Conservation (phyloP, 2,113 vertebrate species). For the Hucho hucho region DNA sequence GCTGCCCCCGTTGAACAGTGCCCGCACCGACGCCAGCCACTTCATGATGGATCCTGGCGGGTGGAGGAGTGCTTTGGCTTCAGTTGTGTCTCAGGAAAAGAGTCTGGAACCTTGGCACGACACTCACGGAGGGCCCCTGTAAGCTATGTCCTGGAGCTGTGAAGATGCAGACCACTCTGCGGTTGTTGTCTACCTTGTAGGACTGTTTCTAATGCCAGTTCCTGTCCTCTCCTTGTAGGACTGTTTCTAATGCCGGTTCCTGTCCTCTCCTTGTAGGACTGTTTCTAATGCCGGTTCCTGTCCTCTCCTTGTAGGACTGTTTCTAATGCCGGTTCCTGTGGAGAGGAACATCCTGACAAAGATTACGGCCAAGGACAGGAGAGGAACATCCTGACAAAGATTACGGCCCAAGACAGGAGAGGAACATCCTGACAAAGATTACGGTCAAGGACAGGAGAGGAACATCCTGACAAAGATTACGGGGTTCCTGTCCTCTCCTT, state of each 20-base stretch:
- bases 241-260: no score
- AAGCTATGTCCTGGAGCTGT: not conserved
- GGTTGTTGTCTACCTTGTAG: not conserved
- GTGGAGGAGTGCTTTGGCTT: not conserved
- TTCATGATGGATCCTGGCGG: slow-evolving; percentile 51
- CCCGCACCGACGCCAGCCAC: slow-evolving; percentile 65
- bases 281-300: no score
- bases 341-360: no score
- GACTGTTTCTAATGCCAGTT: no score
- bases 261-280: not conserved
- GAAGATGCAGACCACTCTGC: not conserved
- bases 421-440: no score
- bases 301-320: not conserved
- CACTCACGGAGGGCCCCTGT: not conserved
- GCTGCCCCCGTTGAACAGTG: slow-evolving; percentile 49
- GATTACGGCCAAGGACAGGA: no score
- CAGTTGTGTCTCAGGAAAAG: slow-evolving; percentile 10
- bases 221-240: no score
- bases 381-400: no score
- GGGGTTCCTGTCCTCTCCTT: not conserved
- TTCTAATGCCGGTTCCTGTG: no score
- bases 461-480: no score
- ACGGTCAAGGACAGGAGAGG: no score
- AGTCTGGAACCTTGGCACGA: not conserved
- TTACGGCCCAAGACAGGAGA: no score